Base-by-base conservation (phyloP, 2,797 vertebrate species). In the Sebastes baramenuke region DNA sequence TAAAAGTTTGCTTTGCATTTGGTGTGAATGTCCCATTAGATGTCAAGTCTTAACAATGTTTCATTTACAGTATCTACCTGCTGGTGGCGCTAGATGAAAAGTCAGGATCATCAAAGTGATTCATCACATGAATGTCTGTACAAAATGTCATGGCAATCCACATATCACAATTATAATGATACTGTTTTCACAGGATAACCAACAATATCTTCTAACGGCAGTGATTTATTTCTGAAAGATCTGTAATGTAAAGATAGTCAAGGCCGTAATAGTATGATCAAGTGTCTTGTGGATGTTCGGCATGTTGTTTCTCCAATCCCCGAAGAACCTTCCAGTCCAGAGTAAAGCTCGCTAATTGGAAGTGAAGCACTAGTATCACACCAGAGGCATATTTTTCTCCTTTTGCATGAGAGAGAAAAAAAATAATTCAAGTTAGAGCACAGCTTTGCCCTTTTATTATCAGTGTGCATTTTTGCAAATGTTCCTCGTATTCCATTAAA, bases 381-480 rank as follows among this genome's bases (percentile, higher is more conserved):
- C 34, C 20, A 59, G 12, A 73, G 25, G 54, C 34, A 58, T 71
- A 67, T 56, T 5, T 52, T n/a, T 67, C 27, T 68, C 7, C 12
- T 25, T 73, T 72, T 59, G 24, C 18, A 36, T 36, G 29, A 62
- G 25, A 66, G 25, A 10, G 4, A 49, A 8, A 12, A 32, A 52
- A 22, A 70, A 30, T 34, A 66, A 72, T 36, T 27, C 9, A 59
- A 75, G 36, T 54, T 6, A 3, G 27, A 52, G 62, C 58, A 67
- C 66, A 59, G 65, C 61, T 30, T 89, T 69, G n/a, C 66, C 56
- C 38, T 67, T 58, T 58, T 72, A 62, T 61, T 34, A 67, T 52
- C 8, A 69, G 8, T 78, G 54, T 60, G 36, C 62, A 27, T 46
- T 54, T 69, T 54, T 80, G 25, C 64, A 38, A 72, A 56, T 61